phyloP scores from a whole-genome alignment of 37 sponge, comb jelly and placozoan genomes.

The Dysidea cf. avara region DNA sequence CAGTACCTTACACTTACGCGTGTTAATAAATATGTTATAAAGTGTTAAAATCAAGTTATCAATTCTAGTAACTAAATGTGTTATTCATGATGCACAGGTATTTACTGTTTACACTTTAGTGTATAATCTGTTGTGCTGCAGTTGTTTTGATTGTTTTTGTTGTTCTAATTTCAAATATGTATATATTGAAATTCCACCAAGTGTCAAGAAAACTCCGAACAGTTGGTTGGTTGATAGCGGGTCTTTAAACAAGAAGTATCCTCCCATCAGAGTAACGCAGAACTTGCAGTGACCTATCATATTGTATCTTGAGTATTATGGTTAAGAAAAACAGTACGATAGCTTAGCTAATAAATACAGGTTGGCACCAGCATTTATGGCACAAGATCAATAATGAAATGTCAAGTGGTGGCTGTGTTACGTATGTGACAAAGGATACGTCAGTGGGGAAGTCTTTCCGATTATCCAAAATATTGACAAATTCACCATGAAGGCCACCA shows the following conservation, averaged over 20 bases:
- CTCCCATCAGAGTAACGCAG: conserved; percentile 74
- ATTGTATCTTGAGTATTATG: conserved; percentile 46
- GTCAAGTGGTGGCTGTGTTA: not conserved
- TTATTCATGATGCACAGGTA: too few species aligned
- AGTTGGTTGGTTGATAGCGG: conserved; percentile 56
- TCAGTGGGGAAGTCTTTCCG: conserved; percentile 82
- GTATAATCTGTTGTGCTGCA: not conserved
- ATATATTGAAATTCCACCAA: conserved; percentile 59
- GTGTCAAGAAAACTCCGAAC: conserved; percentile 50
- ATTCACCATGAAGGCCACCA: conserved; percentile 73
- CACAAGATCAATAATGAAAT: not conserved
- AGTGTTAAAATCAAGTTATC: too few species aligned
- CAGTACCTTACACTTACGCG: too few species aligned
- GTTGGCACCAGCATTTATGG: too few species aligned
- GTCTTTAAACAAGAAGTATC: conserved; percentile 64
- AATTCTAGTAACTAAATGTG: too few species aligned
- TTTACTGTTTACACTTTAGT: too few species aligned
- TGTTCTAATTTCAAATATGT: conserved; percentile 54
- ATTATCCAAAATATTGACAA: conserved; percentile 80
- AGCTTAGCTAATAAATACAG: too few species aligned
- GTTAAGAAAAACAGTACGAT: too few species aligned
- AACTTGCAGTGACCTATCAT: conserved; percentile 84
- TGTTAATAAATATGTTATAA: too few species aligned
- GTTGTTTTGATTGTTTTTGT: not conserved
- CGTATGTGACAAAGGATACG: conserved; percentile 41